Base-by-base conservation (phyloP, 2,797 vertebrate species). In the Bufotes viridis region DNA sequence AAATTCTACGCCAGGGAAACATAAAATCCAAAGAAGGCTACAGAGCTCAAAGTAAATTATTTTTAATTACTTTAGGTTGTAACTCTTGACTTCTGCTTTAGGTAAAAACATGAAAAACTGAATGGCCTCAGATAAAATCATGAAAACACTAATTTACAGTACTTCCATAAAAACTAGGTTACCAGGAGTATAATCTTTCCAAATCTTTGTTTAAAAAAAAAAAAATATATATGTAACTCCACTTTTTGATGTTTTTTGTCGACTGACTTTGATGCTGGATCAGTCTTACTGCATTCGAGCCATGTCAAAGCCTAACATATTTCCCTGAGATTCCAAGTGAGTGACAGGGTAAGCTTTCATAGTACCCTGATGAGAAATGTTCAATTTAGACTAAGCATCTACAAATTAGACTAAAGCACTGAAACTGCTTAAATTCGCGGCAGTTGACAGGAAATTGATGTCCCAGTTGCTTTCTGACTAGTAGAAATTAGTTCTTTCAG, bases 391-490 rank as follows among this genome's bases (percentile, higher is more conserved):
- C 57, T 90, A 92, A 92, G 90, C 92, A 91, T 93, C 94, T 91
- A 81, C 70, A 90, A 84, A 91, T 93, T 90, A 92, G 92, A 93
- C 93, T 91, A 92, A 91, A 92, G 91, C 90, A 90, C 49, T 81
- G 91, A 89, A 93, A 92, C 90, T 91, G 90, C 92, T 74, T 84
- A 90, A 92, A 91, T 89, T 91, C 29, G 90, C 90, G 63, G 55
- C 85, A 26, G 58, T 87, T 91, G 92, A 91, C 92, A 92, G 91
- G 91, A 94, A 95, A 94, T 92, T 92, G 93, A 94, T 92, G 91
- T 93, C 65, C 76, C 13, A 3, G n/a, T 93, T 92, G 92, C 93
- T 94, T 91, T 94, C 94, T 94, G 93, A 92, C 90, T 90, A 91
- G 90, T 81, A 93, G 91, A 94, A 94, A 95, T 92, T 92, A 93